Evolutionary conservation across 2,797 vertebrate genomes (phyloP).

Genomic region (Xyrichtys novacula): DNA sequence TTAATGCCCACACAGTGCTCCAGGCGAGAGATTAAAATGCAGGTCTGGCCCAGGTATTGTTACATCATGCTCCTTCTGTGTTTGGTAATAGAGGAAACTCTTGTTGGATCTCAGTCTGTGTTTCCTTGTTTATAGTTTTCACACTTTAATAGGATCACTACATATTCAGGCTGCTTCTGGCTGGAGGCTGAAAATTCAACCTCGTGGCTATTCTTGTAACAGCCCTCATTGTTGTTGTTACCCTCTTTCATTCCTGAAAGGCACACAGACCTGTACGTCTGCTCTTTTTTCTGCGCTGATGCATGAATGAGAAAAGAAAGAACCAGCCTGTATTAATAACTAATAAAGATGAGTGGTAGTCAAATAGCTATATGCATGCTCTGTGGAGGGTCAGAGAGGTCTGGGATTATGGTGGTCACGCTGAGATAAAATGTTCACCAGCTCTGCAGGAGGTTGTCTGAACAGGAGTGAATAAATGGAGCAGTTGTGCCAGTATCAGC

Average conservation of each 20-base stretch:
- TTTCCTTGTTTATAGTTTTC: neutral
- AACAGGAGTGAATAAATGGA: neutral
- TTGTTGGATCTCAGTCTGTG: neutral
- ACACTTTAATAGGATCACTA: conserved; percentile 4
- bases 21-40: too few species aligned
- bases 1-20: too few species aligned
- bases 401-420: conserved; percentile 10
- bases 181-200: conserved; percentile 2
- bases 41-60: too few species aligned
- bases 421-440: neutral
- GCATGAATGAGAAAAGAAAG: conserved; percentile 49
- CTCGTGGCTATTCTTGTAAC: neutral
- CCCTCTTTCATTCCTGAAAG: conserved; percentile 31
- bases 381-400: conserved; percentile 28
- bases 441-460: neutral
- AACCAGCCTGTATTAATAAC: conserved; percentile 46
- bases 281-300: conserved; percentile 25
- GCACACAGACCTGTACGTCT: conserved; percentile 33
- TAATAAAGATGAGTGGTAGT: conserved; percentile 42
- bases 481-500: conserved; percentile 4
- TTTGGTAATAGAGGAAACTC: neutral
- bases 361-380: neutral
- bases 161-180: neutral
- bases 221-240: neutral
- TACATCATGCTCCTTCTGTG: too few species aligned